phyloP scores from a whole-genome alignment of 1,140 invertebrate species.

The Pogonus chalceus region DNA sequence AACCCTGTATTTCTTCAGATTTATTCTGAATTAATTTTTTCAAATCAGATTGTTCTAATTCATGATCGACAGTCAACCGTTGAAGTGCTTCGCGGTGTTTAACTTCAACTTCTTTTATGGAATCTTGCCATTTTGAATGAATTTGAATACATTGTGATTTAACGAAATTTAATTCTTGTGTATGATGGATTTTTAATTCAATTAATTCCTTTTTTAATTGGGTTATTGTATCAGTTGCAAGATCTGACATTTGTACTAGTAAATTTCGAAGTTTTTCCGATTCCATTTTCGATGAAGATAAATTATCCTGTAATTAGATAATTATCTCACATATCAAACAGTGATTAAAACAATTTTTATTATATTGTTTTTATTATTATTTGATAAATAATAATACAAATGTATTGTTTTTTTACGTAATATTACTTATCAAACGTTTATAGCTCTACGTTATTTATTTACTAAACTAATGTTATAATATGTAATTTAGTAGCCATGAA shows the following conservation, averaged over 20 bases:
- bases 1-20: slow-evolving; percentile 44
- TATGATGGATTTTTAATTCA: slow-evolving; percentile 42
- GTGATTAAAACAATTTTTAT: too few species aligned
- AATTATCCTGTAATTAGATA: slow-evolving; percentile 42
- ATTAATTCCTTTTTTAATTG: slow-evolving; percentile 50
- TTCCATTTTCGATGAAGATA: slow-evolving; percentile 43
- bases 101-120: slow-evolving; percentile 40
- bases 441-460: too few species aligned
- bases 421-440: too few species aligned
- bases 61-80: slow-evolving; percentile 51
- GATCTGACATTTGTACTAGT: slow-evolving; percentile 36
- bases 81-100: slow-evolving; percentile 47
- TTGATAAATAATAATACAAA: too few species aligned
- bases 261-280: slow-evolving; percentile 41
- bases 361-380: too few species aligned
- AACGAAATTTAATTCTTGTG: slow-evolving; percentile 41
- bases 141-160: slow-evolving; percentile 43
- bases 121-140: slow-evolving; percentile 41
- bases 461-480: too few species aligned
- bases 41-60: slow-evolving; percentile 51
- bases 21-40: slow-evolving; percentile 42
- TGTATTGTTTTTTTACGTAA: too few species aligned
- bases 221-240: slow-evolving; percentile 43
- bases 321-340: neutral
- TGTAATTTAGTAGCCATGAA: too few species aligned